phyloP scores from a whole-genome alignment of 2,797 vertebrate species.

The Sarcoramphus papa region DNA sequence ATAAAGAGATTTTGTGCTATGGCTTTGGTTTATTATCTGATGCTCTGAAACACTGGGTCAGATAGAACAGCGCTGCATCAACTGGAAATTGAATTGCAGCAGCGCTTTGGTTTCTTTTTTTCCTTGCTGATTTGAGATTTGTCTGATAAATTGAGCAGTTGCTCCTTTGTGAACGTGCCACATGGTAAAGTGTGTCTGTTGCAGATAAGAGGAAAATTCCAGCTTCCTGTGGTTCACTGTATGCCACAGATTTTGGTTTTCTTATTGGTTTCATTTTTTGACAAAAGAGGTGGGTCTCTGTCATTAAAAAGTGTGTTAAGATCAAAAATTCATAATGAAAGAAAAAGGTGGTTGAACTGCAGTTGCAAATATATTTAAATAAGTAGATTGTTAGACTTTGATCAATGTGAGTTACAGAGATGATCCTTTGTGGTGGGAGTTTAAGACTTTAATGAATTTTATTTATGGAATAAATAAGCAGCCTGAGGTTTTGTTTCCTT shows the following conservation, averaged over 20 bases:
- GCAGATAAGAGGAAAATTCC: background rate
- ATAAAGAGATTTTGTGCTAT: slow-evolving; percentile 12
- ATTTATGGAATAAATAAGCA: background rate
- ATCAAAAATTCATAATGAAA: background rate
- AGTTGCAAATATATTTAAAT: background rate
- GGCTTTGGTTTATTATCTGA: slow-evolving; percentile 1
- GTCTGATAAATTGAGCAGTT: background rate
- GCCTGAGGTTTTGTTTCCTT: background rate
- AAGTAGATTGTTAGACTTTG: background rate
- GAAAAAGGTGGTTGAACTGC: background rate
- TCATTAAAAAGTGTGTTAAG: background rate
- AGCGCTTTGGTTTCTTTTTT: background rate
- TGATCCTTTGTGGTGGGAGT: background rate
- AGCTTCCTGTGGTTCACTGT: background rate
- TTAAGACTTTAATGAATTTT: background rate
- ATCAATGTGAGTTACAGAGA: background rate
- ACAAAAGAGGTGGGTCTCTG: background rate
- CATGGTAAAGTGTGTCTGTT: background rate
- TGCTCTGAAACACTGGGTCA: background rate
- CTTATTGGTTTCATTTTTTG: background rate
- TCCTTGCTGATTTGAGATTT: background rate
- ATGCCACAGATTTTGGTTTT: background rate
- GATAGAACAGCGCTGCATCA: background rate
- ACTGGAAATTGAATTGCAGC: background rate
- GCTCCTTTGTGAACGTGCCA: background rate